Evolutionary conservation across 2,888 invertebrate species (phyloP), one percentile per base, ranked within the genome.

Genomic region (Germaria angustata): DNA sequence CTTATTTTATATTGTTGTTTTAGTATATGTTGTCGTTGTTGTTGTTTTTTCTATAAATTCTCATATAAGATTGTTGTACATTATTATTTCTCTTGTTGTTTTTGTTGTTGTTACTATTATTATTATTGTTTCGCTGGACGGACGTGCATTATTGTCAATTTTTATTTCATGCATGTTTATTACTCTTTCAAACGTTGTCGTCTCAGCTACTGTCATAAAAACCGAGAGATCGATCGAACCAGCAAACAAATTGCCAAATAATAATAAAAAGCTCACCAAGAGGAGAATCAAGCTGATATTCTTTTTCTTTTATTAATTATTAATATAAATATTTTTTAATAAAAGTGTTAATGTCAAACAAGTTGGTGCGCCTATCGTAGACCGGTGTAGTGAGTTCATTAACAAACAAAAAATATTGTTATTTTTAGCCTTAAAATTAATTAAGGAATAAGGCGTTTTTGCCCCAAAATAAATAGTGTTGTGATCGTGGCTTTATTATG

Each of bases 131-230:
- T 24, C 17, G n/a, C 2, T 55, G 65, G 65, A 79, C 72, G 39
- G 72, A 79, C 79, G 51, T 72, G 41, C 41, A 65, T 66, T 79
- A 79, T 79, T 79, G 79, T 72, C 65, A 57, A 79, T 72, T 72
- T 79, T 72, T 68, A 61, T 65, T 79, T 79, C 71, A 66, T 72
- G 7, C 15, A 36, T 75, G 78, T 41, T 77, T 79, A 82, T 82
- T 82, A 82, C 75, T 82, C 79, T 82, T 82, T 75, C 53, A 79
- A 82, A 79, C 81, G 75, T 79, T 82, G 81, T 78, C 76, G 49
- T 53, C 71, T 71, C 81, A 65, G 78, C 72, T 78, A 82, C 78
- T 66, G 68, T 81, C 61, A 49, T 81, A 55, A 75, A 46, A 80
- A 75, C n/a, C 49, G 65, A 65, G 17, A 39, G 17, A 36, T 36